Percentiles rank a stretch among this genome's conserved stretches.
Conservation (phyloP, 2,888 invertebrate genomes). For the Nomada ruficornis region DNA sequence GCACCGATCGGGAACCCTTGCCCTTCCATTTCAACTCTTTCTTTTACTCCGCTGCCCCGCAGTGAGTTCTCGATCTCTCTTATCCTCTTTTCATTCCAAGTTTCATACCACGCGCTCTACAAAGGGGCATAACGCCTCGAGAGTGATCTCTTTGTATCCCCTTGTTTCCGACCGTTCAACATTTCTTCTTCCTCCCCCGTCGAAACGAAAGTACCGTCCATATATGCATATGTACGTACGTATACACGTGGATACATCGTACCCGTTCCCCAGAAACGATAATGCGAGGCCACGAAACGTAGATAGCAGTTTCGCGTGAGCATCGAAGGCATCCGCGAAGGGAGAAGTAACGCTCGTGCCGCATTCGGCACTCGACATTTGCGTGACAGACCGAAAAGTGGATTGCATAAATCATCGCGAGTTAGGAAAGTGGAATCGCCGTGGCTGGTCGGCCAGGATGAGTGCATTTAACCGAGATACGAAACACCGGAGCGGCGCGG, state of each 20-base stretch:
- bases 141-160: constrained; percentile 36
- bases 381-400: constrained; percentile 57
- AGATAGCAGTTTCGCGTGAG: constrained; percentile 19
- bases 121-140: constrained; percentile 4
- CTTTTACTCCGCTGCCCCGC: constrained; percentile 50
- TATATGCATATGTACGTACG: no score
- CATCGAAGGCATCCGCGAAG: not conserved
- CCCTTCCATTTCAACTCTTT: constrained; percentile 61
- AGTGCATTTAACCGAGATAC: constrained; percentile 49
- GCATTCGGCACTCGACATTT: constrained; percentile 41
- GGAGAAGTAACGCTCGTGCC: not conserved
- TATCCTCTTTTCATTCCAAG: constrained; percentile 41
- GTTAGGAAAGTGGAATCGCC: constrained; percentile 31
- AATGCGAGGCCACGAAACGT: not conserved
- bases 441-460: constrained; percentile 26
- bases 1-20: constrained; percentile 63
- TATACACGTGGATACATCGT: no score
- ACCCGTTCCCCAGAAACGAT: not conserved
- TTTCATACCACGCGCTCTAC: constrained; percentile 30
- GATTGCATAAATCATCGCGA: constrained; percentile 48
- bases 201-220: not conserved
- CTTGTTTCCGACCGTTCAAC: constrained; percentile 13
- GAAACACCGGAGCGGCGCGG: constrained; percentile 25
- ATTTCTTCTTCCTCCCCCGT: not conserved
- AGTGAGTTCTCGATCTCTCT: constrained; percentile 39